phyloP scores from a whole-genome alignment of 2,797 vertebrate genomes.

The Choloepus didactylus region DNA sequence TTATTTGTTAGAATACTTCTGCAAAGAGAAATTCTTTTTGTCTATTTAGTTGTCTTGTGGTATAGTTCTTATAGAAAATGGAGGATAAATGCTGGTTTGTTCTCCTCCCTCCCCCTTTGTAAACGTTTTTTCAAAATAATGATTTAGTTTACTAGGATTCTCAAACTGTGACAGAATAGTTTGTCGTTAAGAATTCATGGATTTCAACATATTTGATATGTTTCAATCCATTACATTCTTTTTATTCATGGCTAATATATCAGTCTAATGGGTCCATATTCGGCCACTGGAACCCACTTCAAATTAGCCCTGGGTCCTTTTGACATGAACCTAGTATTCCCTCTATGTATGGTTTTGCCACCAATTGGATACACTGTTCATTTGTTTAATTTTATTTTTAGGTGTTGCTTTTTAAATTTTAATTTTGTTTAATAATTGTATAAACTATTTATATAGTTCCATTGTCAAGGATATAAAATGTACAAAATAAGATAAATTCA shows the following conservation, averaged over 20 bases:
- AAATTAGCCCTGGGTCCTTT: not conserved
- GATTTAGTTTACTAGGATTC: not conserved
- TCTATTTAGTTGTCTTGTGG: not conserved
- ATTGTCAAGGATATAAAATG: conserved; percentile 36
- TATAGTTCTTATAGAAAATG: not conserved
- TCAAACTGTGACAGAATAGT: not conserved
- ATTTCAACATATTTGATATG: not conserved
- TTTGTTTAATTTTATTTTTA: not conserved
- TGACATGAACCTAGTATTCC: not conserved
- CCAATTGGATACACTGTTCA: not conserved
- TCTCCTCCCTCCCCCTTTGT: not conserved
- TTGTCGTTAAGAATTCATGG: not conserved
- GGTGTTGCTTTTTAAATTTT: conserved; percentile 15
- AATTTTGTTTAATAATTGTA: conserved; percentile 36
- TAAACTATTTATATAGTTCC: conserved; percentile 19
- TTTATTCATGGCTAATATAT: not conserved
- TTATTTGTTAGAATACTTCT: not conserved
- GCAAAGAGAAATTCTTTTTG: conserved; percentile 18
- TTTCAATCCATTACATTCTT: conserved; percentile 6
- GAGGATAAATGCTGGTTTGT: not conserved
- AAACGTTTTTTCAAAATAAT: conserved; percentile 58
- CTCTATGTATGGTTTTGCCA: not conserved
- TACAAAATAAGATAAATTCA: conserved; percentile 45
- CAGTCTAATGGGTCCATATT: not conserved
- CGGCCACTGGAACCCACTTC: not conserved